Base-by-base conservation (phyloP, 2,797 vertebrate species). In the Phrynocephalus vlangalii region DNA sequence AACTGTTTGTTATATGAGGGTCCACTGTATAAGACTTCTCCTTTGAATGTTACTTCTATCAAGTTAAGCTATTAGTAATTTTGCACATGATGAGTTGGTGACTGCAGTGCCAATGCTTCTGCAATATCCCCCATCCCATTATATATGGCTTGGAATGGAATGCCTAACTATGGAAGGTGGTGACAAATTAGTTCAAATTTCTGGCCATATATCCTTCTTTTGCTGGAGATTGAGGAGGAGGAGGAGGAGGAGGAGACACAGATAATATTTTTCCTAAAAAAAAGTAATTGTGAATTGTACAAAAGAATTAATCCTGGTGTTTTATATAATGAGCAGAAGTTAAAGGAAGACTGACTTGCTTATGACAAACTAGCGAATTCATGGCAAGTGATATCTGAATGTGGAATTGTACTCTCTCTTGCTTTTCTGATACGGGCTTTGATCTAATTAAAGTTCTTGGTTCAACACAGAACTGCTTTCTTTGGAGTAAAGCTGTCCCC, bases 171-270 rank as follows among this genome's bases (percentile, higher is more conserved):
- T 15, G 7, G 71, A 67, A 84, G 88, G 38, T 38, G 28, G 8
- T 87, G 86, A 92, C 91, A 89, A 92, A 88, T 72, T 86, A 91
- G 90, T 82, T 82, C 48, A 60, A 87, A 15, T 52, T 28, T 85
- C 63, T 84, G 88, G 10, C 9, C 2, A 67, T 38, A 63, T 79
- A 67, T 84, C 86, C 80, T 84, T 87, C 26, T 44, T 86, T 50
- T 87, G n/a, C 44, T 56, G 28, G 60, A 83, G 48, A 13, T 84
- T 20, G 48, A 28, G n/a, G 5, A 0, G 26, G 66, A 82, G n/a
- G 33, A 33, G 33, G 33, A 33, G 33, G 33, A 66, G 28, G 38
- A 48, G 15, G 28, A 56, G 52, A 9, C 52, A 63, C 28, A n/a
- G 68, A 70, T n/a, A 50, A 67, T 28, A 67, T 28, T 85, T 77